These are phyloP conservation scores for Rostratula benghalensis DNA, from an alignment of 2,113 vertebrate genomes.

Conservation along the genomic window DNA sequence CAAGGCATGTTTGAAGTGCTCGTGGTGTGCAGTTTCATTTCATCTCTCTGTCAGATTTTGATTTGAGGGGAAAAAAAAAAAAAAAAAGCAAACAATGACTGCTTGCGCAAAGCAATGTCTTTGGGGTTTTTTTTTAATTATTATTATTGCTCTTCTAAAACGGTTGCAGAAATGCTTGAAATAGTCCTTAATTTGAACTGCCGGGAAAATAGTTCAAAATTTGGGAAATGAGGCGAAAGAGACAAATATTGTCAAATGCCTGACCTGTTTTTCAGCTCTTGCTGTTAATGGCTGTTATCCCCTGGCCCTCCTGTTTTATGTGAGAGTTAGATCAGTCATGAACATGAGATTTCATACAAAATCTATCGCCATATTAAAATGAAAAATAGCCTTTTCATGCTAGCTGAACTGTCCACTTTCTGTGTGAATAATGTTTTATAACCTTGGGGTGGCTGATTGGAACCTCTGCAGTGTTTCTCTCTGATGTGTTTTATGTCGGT, in stretches of 20 bases:
- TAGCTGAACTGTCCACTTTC: not conserved
- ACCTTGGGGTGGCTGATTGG: not conserved
- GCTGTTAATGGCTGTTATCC: not conserved
- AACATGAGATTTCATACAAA: conserved; percentile 12
- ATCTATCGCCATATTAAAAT: not conserved
- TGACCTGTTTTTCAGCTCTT: conserved; percentile 15
- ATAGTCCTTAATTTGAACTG: conserved; percentile 27
- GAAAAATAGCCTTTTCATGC: not conserved
- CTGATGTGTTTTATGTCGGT: not conserved
- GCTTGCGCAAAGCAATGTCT: not conserved
- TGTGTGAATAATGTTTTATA: not conserved
- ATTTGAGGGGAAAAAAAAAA: not conserved
- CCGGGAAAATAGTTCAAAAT: conserved; percentile 15
- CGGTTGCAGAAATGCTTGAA: conserved; percentile 29
- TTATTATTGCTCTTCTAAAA: conserved; percentile 31
- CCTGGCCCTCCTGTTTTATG: not conserved
- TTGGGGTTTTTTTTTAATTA: not conserved
- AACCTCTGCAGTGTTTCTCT: not conserved
- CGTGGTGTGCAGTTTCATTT: not conserved
- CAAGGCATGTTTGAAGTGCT: not conserved
- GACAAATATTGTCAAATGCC: conserved; percentile 19
- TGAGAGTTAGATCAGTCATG: conserved; percentile 6
- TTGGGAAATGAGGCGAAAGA: conserved; percentile 25
- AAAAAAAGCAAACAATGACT: not conserved
- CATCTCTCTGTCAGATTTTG: not conserved